Evolutionary conservation across 2,888 invertebrate genomes (phyloP), one percentile per base, ranked within the genome.

Genomic region (Corbicula japonica): DNA sequence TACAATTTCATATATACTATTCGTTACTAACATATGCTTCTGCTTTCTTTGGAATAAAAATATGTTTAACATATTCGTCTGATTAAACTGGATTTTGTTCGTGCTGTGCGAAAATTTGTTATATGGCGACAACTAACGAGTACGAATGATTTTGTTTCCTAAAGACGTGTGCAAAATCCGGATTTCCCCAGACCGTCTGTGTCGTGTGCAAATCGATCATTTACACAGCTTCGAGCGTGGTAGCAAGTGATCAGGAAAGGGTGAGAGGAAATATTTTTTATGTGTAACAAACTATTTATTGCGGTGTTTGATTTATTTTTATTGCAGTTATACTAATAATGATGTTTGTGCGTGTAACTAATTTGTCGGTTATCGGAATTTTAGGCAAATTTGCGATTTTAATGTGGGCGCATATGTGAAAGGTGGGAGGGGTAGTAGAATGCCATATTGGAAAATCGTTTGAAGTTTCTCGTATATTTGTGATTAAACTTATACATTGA

Each of bases 201-300:
- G 52, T 21, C 70, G 70, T 70, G 70, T 61, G 70, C 70, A 70
- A 70, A 61, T 6, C 50, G 34, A 54, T 61, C 28, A 35, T 21
- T 28, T 41, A 38, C 54, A 41, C 35, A 48, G 48, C 3, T 21
- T 26, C 34, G 32, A 44, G 23, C 32, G 48, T 48, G 63, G 1
- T 35, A 23, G n/a, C 28, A 1, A 46, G 15, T 32, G 5, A 6
- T 1, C n/a, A n/a, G 50, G 26, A 34, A 34, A 34, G 48, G 46
- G 23, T 34, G 48, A 34, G 46, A 50, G n/a, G 50, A 50, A 50
- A 50, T 18, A 50, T 50, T 50, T 50, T 50, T 26, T 15, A 8
- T 26, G 26, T 50, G 2, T 50, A 6, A 18, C 18, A 12, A 12
- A 1, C 21, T 50, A 2, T 50, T 21, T 50, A n/a, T 32, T 34